phyloP scores from a whole-genome alignment of 1,140 invertebrate genomes.

The Aplysia californica region DNA sequence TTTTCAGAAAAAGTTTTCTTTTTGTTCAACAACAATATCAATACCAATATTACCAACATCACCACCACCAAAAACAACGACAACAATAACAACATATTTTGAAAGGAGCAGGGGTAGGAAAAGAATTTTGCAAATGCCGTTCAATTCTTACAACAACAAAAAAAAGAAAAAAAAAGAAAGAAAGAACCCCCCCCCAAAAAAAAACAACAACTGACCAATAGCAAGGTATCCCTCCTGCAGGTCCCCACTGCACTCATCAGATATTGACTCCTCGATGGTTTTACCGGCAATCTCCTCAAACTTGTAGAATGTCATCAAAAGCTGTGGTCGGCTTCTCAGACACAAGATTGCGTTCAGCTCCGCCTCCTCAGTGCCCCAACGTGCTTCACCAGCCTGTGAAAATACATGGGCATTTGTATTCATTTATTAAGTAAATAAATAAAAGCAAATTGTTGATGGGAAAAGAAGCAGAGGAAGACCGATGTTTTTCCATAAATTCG shows the following conservation, averaged over 20 bases:
- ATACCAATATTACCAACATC: not conserved
- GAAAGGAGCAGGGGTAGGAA: too few relatives aligned
- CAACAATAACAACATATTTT: not conserved
- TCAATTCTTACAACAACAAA: too few relatives aligned
- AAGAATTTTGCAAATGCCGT: too few relatives aligned
- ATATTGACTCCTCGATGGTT: slow-evolving; percentile 59
- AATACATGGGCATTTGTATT: not conserved
- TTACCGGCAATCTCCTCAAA: slow-evolving; percentile 68
- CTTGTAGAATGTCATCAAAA: slow-evolving; percentile 76
- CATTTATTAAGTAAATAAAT: not conserved
- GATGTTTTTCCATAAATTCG: too few relatives aligned
- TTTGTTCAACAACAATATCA: not conserved
- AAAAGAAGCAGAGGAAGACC: not conserved
- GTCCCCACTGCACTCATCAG: slow-evolving; percentile 57
- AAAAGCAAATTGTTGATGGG: not conserved
- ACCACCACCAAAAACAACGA: not conserved
- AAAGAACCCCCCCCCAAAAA: too few relatives aligned
- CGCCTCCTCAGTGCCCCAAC: slow-evolving; percentile 80
- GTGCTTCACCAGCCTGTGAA: slow-evolving; percentile 64
- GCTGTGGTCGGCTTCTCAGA: slow-evolving; percentile 76
- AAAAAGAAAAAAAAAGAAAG: too few relatives aligned
- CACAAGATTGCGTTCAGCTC: slow-evolving; percentile 78
- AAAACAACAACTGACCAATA: too few relatives aligned
- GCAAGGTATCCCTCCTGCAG: slow-evolving; percentile 56
- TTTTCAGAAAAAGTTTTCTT: not conserved